A percentile compares a stretch with the other conserved stretches of the same genome.
phyloP scores from a whole-genome alignment of 2,888 invertebrate species.

The Sepioteuthis lessoniana region DNA sequence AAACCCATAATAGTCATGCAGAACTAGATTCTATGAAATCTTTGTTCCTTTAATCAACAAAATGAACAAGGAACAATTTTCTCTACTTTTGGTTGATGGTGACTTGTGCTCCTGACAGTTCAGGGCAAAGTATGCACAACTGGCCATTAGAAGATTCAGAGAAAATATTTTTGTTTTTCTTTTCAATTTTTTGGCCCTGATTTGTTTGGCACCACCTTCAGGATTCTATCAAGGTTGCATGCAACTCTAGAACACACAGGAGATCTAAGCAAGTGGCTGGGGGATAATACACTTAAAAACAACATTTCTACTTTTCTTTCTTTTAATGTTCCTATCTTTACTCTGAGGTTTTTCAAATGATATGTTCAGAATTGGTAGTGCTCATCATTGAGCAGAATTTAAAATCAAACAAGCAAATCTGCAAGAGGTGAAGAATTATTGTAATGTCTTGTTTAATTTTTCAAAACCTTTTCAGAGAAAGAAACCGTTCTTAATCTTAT shows the following conservation, averaged over 20 bases:
- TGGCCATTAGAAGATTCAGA: not conserved
- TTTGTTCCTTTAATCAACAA: not conserved
- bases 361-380: not conserved
- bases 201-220: not conserved
- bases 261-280: not conserved
- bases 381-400: not conserved
- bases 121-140: not conserved
- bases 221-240: not conserved
- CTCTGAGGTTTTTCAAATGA: not conserved
- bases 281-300: not conserved
- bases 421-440: not conserved
- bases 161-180: no score
- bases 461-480: not conserved
- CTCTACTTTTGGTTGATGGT: not conserved
- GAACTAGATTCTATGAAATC: not conserved
- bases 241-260: not conserved
- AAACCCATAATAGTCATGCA: not conserved
- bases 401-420: not conserved
- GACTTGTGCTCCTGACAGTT: not conserved
- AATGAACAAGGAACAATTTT: not conserved
- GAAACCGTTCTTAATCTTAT: not conserved
- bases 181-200: not conserved
- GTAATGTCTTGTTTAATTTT: not conserved
- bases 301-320: not conserved
- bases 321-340: not conserved